These are phyloP conservation scores for Drosophila varians DNA, from an alignment of 1,140 invertebrate species.

Conservation along the genomic window DNA sequence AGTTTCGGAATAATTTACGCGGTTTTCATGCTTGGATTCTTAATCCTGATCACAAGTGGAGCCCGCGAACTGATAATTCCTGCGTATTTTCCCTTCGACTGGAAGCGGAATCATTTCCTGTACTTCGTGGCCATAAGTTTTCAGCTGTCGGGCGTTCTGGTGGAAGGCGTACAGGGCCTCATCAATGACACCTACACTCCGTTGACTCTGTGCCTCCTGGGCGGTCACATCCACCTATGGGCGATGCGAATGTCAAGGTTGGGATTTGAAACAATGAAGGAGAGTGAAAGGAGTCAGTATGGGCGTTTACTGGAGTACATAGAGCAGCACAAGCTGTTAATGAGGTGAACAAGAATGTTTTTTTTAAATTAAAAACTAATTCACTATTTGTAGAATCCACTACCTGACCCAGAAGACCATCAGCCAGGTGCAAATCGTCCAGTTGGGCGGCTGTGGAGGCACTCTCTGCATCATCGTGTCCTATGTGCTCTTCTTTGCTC, in stretches of 20 bases:
- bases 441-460: conserved; percentile 48
- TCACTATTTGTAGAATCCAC: conserved; percentile 20
- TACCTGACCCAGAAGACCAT: conserved; percentile 24
- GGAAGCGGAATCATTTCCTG: neutral
- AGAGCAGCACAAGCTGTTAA: conserved; percentile 45
- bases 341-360: conserved; percentile 46
- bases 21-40: neutral
- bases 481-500: conserved; percentile 57
- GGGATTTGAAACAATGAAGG: conserved; percentile 6
- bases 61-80: conserved; percentile 27
- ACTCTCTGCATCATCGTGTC: conserved; percentile 60
- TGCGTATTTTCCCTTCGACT: conserved; percentile 56
- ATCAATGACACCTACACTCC: conserved; percentile 46
- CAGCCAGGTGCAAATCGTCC: conserved; percentile 45
- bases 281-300: neutral
- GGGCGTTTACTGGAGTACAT: conserved; percentile 17
- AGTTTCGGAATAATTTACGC: conserved; percentile 34
- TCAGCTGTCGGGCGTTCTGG: conserved; percentile 19
- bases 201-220: conserved; percentile 41
- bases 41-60: neutral
- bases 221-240: conserved; percentile 50
- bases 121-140: conserved; percentile 31
- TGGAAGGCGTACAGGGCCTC: conserved; percentile 31
- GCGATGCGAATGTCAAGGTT: conserved; percentile 32
- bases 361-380: neutral